A percentile compares a stretch with the other conserved stretches of the same genome.
Conservation (phyloP, 1,140 invertebrate species). For the Cheumatopsyche charites region DNA sequence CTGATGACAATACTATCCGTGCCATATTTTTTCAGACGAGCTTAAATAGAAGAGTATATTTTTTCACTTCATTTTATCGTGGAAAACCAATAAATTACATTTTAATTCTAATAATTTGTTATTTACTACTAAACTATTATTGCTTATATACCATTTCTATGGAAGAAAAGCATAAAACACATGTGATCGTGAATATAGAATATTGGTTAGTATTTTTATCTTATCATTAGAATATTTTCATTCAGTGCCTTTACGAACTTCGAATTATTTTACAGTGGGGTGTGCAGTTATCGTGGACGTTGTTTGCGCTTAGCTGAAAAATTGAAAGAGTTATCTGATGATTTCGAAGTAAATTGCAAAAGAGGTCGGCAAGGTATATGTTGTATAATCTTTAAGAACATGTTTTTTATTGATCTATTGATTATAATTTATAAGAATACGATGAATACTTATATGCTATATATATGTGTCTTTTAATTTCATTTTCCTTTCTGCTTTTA, state of each 20-base stretch:
- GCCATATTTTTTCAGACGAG: no score
- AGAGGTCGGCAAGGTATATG: conserved; percentile 66
- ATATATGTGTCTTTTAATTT: conserved; percentile 38
- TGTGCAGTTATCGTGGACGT: conserved; percentile 68
- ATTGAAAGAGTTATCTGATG: conserved; percentile 62
- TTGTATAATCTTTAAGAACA: no score
- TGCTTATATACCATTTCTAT: not conserved
- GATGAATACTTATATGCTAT: conserved; percentile 29
- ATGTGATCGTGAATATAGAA: conserved; percentile 4
- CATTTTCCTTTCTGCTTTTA: conserved; percentile 9
- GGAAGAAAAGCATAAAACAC: not conserved
- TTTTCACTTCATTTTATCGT: no score
- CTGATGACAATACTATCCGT: no score
- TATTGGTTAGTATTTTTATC: conserved; percentile 18
- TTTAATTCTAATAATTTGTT: no score
- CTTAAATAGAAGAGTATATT: no score
- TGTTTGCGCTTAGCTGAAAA: conserved; percentile 63
- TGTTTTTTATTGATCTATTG: no score
- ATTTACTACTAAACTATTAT: no score
- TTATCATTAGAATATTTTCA: not conserved
- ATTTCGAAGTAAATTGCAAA: conserved; percentile 61
- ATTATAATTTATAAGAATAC: conserved; percentile 9
- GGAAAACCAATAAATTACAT: no score
- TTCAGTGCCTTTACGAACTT: not conserved
- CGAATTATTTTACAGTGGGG: conserved; percentile 40